Conservation (phyloP, 2,888 invertebrate species). For the Ommatoiulus sabulosus region DNA sequence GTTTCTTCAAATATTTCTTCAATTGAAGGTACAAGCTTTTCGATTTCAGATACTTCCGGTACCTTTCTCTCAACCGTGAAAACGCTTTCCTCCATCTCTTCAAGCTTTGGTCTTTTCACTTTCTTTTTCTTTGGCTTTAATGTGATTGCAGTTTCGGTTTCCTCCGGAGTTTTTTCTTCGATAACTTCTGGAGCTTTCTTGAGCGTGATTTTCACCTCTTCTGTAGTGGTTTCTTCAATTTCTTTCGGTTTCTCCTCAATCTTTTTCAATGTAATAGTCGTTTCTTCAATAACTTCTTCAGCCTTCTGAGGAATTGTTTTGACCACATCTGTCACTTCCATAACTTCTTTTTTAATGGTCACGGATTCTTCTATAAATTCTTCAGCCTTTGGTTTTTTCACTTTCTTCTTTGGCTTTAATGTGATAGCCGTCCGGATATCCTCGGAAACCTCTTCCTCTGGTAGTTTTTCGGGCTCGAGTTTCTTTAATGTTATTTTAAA, state of each 20-base stretch:
- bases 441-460: background rate
- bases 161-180: background rate
- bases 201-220: constrained; percentile 29
- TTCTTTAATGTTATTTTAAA: constrained; percentile 6
- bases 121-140: constrained; percentile 37
- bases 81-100: background rate
- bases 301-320: constrained; percentile 68
- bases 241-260: background rate
- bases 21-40: background rate
- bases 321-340: constrained; percentile 64
- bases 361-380: constrained; percentile 49
- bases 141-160: constrained; percentile 23
- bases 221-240: constrained; percentile 57
- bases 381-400: constrained; percentile 45
- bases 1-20: constrained; percentile 31
- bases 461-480: background rate
- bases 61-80: background rate
- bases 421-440: constrained; percentile 41
- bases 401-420: constrained; percentile 39
- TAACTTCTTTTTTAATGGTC: constrained; percentile 47
- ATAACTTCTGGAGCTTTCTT: background rate
- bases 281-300: constrained; percentile 65
- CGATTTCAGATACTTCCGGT: background rate
- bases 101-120: background rate
- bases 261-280: background rate